A percentile compares a stretch with the other conserved stretches of the same genome.
Evolutionary conservation across 2,113 vertebrate genomes (phyloP).

Genomic region (Halichoerus grypus): DNA sequence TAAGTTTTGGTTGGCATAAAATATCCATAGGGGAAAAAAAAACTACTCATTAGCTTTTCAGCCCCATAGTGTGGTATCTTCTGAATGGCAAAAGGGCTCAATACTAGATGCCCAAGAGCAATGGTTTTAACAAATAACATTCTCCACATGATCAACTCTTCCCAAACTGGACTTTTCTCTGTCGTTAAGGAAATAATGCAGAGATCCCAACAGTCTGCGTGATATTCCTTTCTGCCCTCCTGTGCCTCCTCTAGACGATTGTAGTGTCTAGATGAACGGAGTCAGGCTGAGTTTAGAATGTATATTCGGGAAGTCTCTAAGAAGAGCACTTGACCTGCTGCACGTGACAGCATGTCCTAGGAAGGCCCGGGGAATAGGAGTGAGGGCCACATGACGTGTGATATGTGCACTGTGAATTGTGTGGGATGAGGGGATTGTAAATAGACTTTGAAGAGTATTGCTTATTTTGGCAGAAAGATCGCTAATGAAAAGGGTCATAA

Average conservation of each 20-base stretch:
- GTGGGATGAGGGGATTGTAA: not conserved
- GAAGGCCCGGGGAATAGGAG: not conserved
- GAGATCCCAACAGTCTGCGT: not conserved
- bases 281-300: not conserved
- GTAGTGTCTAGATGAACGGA: not conserved
- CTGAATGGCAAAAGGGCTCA: not conserved
- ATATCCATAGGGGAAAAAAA: not conserved
- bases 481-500: not conserved
- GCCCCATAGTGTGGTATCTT: not conserved
- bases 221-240: not conserved
- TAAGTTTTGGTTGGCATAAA: slow-evolving; percentile 27
- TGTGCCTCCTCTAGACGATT: not conserved
- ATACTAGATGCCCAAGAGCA: not conserved
- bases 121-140: not conserved
- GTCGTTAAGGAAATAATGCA: slow-evolving; percentile 9
- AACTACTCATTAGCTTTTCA: not conserved
- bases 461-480: slow-evolving; percentile 45
- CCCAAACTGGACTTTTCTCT: not conserved
- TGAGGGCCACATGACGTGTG: not conserved
- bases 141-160: not conserved
- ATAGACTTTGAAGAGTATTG: not conserved
- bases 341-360: accelerated
- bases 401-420: not conserved
- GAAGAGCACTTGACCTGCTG: not conserved
- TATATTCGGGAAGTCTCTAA: not conserved